These are phyloP conservation scores for Rhyacophila brunnea DNA, from an alignment of 1,140 invertebrate species.

Conservation along the genomic window DNA sequence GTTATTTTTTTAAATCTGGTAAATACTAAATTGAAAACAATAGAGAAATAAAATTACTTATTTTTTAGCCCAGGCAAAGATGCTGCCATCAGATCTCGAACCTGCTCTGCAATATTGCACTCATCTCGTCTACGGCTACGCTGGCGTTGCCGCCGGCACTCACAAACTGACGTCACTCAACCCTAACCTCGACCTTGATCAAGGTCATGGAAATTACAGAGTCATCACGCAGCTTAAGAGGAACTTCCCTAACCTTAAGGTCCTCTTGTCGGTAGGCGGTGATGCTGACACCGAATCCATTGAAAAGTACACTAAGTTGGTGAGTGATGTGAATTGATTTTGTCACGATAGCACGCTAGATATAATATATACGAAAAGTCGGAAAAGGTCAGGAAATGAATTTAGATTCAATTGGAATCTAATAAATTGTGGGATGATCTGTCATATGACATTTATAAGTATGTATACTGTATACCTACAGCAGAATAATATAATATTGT, in stretches of 20 bases:
- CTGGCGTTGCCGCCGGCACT: conserved; percentile 71
- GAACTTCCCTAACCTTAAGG: conserved; percentile 70
- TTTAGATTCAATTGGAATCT: no score
- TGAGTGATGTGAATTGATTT: conserved; percentile 42
- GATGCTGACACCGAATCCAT: conserved; percentile 62
- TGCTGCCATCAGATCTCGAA: conserved; percentile 71
- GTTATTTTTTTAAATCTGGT: no score
- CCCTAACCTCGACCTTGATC: conserved; percentile 67
- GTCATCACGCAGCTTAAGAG: conserved; percentile 68
- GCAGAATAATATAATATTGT: no score
- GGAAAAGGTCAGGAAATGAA: no score
- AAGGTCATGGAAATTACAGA: conserved; percentile 69
- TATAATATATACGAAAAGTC: no score
- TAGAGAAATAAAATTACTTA: no score
- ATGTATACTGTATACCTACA: no score
- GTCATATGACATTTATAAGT: no score
- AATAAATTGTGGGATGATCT: no score
- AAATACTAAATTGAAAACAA: no score
- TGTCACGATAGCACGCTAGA: no score
- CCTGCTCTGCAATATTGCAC: conserved; percentile 76
- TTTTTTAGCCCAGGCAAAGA: conserved; percentile 71
- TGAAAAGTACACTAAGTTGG: conserved; percentile 65
- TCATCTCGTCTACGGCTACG: conserved; percentile 84
- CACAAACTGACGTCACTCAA: conserved; percentile 69
- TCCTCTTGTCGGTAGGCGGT: conserved; percentile 75